phyloP scores from a whole-genome alignment of 2,797 vertebrate genomes.

The Lagodon rhomboides region DNA sequence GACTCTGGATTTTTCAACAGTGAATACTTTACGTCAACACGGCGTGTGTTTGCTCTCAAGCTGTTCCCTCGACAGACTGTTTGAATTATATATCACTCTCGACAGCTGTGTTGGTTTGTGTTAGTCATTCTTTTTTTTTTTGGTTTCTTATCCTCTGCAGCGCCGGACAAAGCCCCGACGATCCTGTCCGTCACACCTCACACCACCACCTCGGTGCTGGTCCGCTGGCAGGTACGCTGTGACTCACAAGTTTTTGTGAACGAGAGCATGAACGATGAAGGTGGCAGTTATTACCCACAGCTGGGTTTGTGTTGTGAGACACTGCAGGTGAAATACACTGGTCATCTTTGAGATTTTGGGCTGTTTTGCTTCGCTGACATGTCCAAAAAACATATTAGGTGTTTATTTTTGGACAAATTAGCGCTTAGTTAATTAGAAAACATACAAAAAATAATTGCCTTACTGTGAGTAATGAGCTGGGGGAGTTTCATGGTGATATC shows the following conservation, averaged over 20 bases:
- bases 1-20: conserved; percentile 44
- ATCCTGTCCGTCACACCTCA: conserved; percentile 95
- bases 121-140: too few relatives aligned
- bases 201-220: conserved; percentile 95
- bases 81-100: conserved; percentile 52
- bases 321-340: too few relatives aligned
- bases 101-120: conserved; percentile 38
- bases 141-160: conserved; percentile 60
- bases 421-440: too few relatives aligned
- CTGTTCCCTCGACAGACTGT: conserved; percentile 41
- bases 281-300: too few relatives aligned
- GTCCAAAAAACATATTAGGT: too few relatives aligned
- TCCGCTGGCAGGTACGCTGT: conserved; percentile 93
- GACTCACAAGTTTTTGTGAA: conserved; percentile 6
- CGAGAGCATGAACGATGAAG: neutral
- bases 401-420: too few relatives aligned
- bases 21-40: conserved; percentile 47
- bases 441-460: too few relatives aligned
- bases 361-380: too few relatives aligned
- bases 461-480: too few relatives aligned
- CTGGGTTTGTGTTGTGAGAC: neutral
- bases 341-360: too few relatives aligned
- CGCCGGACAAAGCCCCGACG: conserved; percentile 88
- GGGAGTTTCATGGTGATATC: too few relatives aligned
- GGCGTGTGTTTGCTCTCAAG: conserved; percentile 52